Percentiles rank a stretch among this genome's conserved stretches.
These are phyloP conservation scores for Neodon shergylaensis DNA, from an alignment of 2,113 vertebrate genomes.

Conservation along the genomic window DNA sequence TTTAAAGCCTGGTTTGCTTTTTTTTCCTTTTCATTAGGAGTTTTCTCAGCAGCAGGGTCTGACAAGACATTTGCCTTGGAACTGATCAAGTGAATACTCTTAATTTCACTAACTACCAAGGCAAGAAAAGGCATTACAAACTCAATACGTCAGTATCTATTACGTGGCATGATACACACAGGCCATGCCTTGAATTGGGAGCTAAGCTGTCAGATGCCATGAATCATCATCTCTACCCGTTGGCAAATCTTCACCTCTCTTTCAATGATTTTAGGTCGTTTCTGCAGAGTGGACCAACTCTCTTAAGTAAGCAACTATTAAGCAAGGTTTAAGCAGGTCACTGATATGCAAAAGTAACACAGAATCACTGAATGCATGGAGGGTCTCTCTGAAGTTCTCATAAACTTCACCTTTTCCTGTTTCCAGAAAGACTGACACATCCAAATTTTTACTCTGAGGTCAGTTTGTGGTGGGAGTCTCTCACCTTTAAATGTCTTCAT, in stretches of 20 bases:
- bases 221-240: neutral
- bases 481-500: neutral
- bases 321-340: neutral
- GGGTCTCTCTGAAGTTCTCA: constrained; percentile 27
- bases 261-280: constrained; percentile 43
- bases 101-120: constrained; percentile 69
- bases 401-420: neutral
- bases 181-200: constrained; percentile 2
- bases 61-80: constrained; percentile 67
- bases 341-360: neutral
- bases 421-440: constrained; percentile 36
- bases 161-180: neutral
- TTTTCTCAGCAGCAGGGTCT: constrained; percentile 60
- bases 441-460: neutral
- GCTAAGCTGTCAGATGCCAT: constrained; percentile 27
- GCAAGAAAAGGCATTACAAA: constrained; percentile 66
- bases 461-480: neutral
- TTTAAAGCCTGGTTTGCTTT: constrained; percentile 49
- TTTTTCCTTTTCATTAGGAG: constrained; percentile 60
- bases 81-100: constrained; percentile 67
- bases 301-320: constrained; percentile 48
- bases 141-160: constrained; percentile 64
- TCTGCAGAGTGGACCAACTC: constrained; percentile 13
- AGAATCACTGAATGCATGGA: neutral
- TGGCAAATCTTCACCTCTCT: constrained; percentile 7